Evolutionary conservation across 2,113 vertebrate genomes (phyloP).

Genomic region (Microcebus ravelobensis): DNA sequence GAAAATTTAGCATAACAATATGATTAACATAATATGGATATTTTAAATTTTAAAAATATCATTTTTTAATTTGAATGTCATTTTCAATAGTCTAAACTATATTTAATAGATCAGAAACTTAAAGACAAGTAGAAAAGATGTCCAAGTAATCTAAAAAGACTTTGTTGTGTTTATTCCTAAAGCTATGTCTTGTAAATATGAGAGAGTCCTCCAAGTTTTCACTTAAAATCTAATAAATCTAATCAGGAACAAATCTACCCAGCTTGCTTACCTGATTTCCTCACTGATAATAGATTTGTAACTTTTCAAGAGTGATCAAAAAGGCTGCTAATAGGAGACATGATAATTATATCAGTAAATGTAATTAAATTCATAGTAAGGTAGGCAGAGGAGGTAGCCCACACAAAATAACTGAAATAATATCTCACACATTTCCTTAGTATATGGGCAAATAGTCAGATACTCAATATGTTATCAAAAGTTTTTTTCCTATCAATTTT

Average conservation of each 20-base stretch:
- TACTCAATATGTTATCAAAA: not conserved
- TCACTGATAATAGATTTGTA: not conserved
- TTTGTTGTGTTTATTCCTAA: not conserved
- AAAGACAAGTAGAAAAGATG: not conserved
- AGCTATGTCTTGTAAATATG: not conserved
- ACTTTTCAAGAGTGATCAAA: not conserved
- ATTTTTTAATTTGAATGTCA: not conserved
- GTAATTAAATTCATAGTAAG: not conserved
- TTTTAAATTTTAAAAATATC: not conserved
- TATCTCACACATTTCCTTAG: not conserved
- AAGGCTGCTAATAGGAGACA: not conserved
- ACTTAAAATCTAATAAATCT: not conserved
- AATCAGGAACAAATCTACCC: not conserved
- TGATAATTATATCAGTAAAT: not conserved
- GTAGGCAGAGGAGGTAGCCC: not conserved
- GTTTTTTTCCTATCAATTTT: accelerated
- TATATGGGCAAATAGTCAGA: not conserved
- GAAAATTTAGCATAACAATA: not conserved
- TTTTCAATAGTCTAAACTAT: not conserved
- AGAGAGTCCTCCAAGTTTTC: accelerated
- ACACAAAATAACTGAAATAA: not conserved
- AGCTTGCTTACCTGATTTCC: not conserved
- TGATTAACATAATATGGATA: not conserved
- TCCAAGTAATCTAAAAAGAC: not conserved
- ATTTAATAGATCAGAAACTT: not conserved